A percentile compares a stretch with the other conserved stretches of the same genome.
Conservation (phyloP, 2,888 invertebrate species). For the Kuschelorhynchus macadamiae region DNA sequence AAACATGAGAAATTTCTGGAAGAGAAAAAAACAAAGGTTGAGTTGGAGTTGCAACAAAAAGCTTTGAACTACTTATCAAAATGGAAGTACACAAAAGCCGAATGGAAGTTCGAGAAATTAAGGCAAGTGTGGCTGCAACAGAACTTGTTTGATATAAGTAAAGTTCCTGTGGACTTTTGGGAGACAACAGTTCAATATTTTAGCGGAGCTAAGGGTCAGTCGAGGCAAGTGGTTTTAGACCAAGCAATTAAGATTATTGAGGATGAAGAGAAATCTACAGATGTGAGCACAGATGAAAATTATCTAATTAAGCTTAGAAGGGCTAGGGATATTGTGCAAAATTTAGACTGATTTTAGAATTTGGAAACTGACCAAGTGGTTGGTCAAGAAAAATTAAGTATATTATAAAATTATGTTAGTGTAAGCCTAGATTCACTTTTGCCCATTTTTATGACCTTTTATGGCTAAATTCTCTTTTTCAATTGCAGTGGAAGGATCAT, state of each 20-base stretch:
- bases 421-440: too few relatives aligned
- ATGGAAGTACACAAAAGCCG: conserved; percentile 79
- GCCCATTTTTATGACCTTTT: too few relatives aligned
- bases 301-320: conserved; percentile 65
- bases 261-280: conserved; percentile 72
- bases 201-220: conserved; percentile 78
- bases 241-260: conserved; percentile 77
- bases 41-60: conserved; percentile 73
- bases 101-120: conserved; percentile 87
- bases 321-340: conserved; percentile 78
- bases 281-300: conserved; percentile 65
- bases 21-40: conserved; percentile 71
- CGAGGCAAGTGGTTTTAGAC: conserved; percentile 74
- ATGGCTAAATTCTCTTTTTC: too few relatives aligned
- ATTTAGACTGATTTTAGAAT: conserved; percentile 70
- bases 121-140: conserved; percentile 84
- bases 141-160: conserved; percentile 75
- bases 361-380: too few relatives aligned
- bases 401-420: too few relatives aligned
- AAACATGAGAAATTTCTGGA: conserved; percentile 74
- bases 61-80: conserved; percentile 78
- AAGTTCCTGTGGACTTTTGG: conserved; percentile 77
- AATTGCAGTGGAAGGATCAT: too few relatives aligned
- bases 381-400: too few relatives aligned
- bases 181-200: conserved; percentile 79